A percentile compares a stretch with the other conserved stretches of the same genome.
These are phyloP conservation scores for Pandion haliaetus DNA, from an alignment of 2,113 vertebrate genomes.

Conservation along the genomic window DNA sequence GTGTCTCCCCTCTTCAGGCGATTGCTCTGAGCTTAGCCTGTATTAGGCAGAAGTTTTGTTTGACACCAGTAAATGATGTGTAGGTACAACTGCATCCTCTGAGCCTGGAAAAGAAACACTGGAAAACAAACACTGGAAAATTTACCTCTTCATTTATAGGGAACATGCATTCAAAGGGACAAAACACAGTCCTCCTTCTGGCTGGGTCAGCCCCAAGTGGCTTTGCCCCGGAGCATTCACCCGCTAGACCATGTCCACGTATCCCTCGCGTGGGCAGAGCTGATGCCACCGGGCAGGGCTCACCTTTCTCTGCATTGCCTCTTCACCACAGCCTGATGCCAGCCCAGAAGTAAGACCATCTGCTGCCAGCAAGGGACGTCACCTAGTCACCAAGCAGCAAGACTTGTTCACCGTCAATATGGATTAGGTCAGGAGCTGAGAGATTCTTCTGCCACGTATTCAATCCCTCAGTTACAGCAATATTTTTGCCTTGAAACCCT, in stretches of 20 bases:
- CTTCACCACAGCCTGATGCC: not conserved
- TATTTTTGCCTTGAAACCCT: not conserved
- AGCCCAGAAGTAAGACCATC: not conserved
- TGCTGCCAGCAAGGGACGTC: not conserved
- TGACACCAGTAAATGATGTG: not conserved
- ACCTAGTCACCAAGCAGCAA: not conserved
- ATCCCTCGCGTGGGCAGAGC: not conserved
- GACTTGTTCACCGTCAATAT: not conserved
- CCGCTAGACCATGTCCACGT: not conserved
- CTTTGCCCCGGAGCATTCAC: not conserved
- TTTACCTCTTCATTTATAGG: not conserved
- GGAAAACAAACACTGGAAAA: not conserved
- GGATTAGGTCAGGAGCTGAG: not conserved
- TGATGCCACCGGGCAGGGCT: not conserved
- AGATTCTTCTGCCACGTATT: not conserved
- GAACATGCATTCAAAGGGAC: not conserved
- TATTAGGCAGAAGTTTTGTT: not conserved
- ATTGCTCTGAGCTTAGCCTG: not conserved
- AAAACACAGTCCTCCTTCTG: not conserved
- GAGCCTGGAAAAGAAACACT: not conserved
- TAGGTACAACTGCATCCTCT: not conserved
- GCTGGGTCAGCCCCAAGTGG: fast-evolving
- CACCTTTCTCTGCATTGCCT: not conserved
- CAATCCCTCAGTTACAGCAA: not conserved
- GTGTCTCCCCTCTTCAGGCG: not conserved